Evolutionary conservation across 1,140 invertebrate genomes (phyloP), one percentile per base, ranked within the genome.

Genomic region (Wiebesia pumilae): DNA sequence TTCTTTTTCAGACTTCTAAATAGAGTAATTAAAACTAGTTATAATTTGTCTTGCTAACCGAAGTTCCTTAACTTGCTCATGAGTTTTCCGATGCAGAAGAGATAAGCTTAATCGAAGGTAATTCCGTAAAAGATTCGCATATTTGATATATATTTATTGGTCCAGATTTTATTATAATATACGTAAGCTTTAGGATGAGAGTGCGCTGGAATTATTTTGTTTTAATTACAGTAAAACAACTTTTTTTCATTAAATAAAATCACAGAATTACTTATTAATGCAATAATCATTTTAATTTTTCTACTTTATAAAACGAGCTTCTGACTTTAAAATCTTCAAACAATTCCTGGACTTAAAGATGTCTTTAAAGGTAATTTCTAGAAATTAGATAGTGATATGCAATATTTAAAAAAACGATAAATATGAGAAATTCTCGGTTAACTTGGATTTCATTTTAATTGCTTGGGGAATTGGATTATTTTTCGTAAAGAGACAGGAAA

Each of bases 91-190:
- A 75, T 43, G 38, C 38, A 19, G 71, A 43, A 35, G 38, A 75
- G 71, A 75, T 75, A 75, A 75, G 71, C 38, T 75, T 43, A 14
- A 27, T 21, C 43, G 24, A 75, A 75, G 43, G 24, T 75, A 75
- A 71, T 75, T 75, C n/a, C 71, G 24, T 75, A 75, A 43, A 75
- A 43, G 71, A 24, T 43, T 43, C 40, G 19, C 38, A 0, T n/a
- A n/a, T n/a, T 43, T 21, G 21, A 75, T 43, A 75, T 75, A 43
- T 43, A 43, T 75, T 43, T 27, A 43, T 38, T 43, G 38, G 7
- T 75, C 0, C 3, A n/a, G 21, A 7, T n/a, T 75, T 10, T 75
- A 75, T 75, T 38, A 75, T 75, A 75, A 43, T 75, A 10, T 27
- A 4, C 38, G 6, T 43, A 43, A 75, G 40, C 12, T 75, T 43